Conservation (phyloP, 2,113 vertebrate species). For the Ceratotherium simum region DNA sequence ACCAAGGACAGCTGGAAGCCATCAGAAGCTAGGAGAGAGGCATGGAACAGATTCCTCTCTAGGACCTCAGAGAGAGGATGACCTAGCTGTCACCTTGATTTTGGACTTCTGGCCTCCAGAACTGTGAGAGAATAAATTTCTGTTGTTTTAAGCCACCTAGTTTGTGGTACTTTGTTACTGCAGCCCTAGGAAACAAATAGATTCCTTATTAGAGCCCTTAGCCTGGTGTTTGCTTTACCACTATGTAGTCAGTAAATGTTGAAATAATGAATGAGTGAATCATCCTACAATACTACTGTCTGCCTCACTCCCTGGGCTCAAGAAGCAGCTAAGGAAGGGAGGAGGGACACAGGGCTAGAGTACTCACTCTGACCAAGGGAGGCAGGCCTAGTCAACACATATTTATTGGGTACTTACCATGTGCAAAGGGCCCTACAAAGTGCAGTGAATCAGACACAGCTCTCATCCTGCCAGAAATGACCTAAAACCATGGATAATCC, state of each 20-base stretch:
- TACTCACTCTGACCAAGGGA: not conserved
- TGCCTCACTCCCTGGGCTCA: not conserved
- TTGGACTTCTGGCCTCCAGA: not conserved
- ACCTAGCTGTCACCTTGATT: not conserved
- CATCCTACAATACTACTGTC: not conserved
- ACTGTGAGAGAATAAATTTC: not conserved
- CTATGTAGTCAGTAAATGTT: not conserved
- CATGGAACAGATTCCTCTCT: not conserved
- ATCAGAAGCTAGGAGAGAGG: not conserved
- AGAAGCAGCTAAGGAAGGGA: not conserved
- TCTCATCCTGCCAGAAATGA: not conserved
- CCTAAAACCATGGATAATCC: not conserved
- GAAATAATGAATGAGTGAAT: not conserved
- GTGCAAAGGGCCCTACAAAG: not conserved
- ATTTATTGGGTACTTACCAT: not conserved
- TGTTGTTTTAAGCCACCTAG: not conserved
- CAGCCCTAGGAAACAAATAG: not conserved
- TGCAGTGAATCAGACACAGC: not conserved
- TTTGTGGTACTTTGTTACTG: not conserved
- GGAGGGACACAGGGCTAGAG: not conserved
- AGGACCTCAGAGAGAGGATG: not conserved
- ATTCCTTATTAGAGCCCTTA: not conserved
- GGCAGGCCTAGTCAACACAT: not conserved
- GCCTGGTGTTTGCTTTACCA: not conserved
- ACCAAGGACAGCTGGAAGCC: not conserved